A percentile compares a stretch with the other conserved stretches of the same genome.
Evolutionary conservation across 2,113 vertebrate genomes (phyloP).

Genomic region (Patagioenas fasciata): DNA sequence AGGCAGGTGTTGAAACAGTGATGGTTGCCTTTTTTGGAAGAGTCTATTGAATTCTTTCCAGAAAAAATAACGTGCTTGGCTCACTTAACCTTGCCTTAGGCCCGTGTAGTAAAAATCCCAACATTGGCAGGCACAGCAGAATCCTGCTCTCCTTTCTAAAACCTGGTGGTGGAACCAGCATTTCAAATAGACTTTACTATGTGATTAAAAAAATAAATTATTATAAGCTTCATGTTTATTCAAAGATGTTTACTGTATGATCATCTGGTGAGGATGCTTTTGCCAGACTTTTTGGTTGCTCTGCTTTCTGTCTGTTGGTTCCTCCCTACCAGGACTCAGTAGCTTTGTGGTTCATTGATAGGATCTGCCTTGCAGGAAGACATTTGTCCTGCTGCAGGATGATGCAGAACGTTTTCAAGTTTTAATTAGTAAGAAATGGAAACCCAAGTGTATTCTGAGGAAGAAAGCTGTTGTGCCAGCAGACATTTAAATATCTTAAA

Average conservation of each 20-base stretch:
- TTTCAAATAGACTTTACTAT: constrained; percentile 17
- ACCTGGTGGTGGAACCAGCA: constrained; percentile 52
- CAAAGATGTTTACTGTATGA: background rate
- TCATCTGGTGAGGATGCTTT: background rate
- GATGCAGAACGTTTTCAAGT: constrained; percentile 19
- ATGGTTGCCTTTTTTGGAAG: constrained; percentile 75
- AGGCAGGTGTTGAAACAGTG: constrained; percentile 79
- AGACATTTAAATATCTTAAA: background rate
- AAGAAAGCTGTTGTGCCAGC: background rate
- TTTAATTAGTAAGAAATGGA: constrained; percentile 56
- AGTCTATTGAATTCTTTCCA: constrained; percentile 75
- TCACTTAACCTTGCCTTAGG: constrained; percentile 67
- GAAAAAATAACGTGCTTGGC: constrained; percentile 80
- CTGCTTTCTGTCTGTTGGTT: background rate
- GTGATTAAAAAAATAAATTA: background rate
- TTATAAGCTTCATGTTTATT: constrained; percentile 2
- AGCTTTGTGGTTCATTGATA: background rate
- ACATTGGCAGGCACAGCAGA: constrained; percentile 70
- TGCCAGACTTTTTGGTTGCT: background rate
- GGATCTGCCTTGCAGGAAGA: constrained; percentile 48
- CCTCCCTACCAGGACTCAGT: background rate
- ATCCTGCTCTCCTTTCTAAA: constrained; percentile 54
- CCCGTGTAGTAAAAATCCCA: constrained; percentile 78
- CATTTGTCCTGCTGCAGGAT: constrained; percentile 28
- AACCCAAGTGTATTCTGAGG: constrained; percentile 10